Evolutionary conservation across 2,113 vertebrate species (phyloP), one percentile per base, ranked within the genome.

Genomic region (Cyprinodon brontotheroides): DNA sequence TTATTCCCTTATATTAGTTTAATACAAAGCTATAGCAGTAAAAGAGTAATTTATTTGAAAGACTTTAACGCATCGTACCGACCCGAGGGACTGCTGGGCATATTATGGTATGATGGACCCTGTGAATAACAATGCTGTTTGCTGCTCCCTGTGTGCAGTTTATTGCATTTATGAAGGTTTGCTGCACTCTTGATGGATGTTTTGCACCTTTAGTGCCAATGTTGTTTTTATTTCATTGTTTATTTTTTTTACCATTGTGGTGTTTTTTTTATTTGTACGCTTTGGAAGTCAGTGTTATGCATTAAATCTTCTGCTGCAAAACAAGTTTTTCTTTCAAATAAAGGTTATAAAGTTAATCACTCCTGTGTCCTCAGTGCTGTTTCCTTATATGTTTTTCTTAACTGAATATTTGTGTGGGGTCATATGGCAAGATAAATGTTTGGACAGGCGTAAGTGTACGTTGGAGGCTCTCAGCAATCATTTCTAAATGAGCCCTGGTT

Each of bases 391-490:
- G 4, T 14, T 15, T 63, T 67, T 39, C 57, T 45, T 78, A 39
- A 43, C 22, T 47, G 5, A 50, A 48, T 60, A 29, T 66, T 73
- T 70, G 60, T 72, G 64, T 38, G 8, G 1, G 45, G 68, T 75
- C 75, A 20, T 74, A 71, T 72, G 71, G 65, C 62, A n/a, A 60
- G 36, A 43, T 89, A 80, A 87, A 82, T 87, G 77, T 89, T 86
- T 87, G 64, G 36, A 80, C 39, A 65, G 40, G 77, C 63, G 6
- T 48, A 62, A 22, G 50, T 66, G 50, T n/a, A n/a, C n/a, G 50
- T 14, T 57, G 50, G 17, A 57, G 50, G 17, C 50, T n/a, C 50
- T 9, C 50, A 3, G 50, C 50, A 57, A 57, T 57, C 50, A 57
- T 57, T n/a, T n/a, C 50, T 57, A 57, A 57, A 57, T 57, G 17